Evolutionary conservation across 2,888 invertebrate species (phyloP), one percentile per base, ranked within the genome.

Genomic region (Lordiphosa fenestrarum): DNA sequence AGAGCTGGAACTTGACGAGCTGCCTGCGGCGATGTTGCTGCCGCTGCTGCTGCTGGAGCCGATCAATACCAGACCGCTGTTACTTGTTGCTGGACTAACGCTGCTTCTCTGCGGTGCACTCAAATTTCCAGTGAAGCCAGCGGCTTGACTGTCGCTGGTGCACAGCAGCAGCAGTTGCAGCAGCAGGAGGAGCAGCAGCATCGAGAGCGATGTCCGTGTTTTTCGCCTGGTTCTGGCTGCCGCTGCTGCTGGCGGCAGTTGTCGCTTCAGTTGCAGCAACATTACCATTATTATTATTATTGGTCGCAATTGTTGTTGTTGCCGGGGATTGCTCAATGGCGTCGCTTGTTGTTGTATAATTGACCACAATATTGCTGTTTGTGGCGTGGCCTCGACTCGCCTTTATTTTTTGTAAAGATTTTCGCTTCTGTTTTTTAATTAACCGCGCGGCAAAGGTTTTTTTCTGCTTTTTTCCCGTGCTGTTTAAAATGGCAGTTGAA

Each of bases 281-380:
- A 89, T 88, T 82, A 88, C 87, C 88, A 89, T 89, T 86, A 87
- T 74, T 70, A 87, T 73, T 69, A 70, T 87, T 85, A 73, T 80
- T 74, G 74, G 84, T 80, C 73, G 70, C 78, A 80, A 71, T 77
- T 70, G 70, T 71, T 71, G 62, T 78, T 66, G 71, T 55, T 64
- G 30, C 30, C 30, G 1, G 30, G 56, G 44, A 55, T 53, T 41
- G 49, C 59, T 48, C 25, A 23, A 37, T 49, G 23, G 35, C 35
- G 23, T 30, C 4, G 10, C 25, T 66, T 71, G 53, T 21, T 53
- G 19, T 51, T 37, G 19, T 39, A 53, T 42, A 69, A 75, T 76
- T 73, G 66, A 76, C 71, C 76, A 65, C 76, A 70, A 57, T 69
- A 73, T 64, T 63, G 59, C 62, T 71, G 73, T 77, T 70, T 69